Base-by-base conservation (phyloP, 2,797 vertebrate species). In the Microchirus variegatus region DNA sequence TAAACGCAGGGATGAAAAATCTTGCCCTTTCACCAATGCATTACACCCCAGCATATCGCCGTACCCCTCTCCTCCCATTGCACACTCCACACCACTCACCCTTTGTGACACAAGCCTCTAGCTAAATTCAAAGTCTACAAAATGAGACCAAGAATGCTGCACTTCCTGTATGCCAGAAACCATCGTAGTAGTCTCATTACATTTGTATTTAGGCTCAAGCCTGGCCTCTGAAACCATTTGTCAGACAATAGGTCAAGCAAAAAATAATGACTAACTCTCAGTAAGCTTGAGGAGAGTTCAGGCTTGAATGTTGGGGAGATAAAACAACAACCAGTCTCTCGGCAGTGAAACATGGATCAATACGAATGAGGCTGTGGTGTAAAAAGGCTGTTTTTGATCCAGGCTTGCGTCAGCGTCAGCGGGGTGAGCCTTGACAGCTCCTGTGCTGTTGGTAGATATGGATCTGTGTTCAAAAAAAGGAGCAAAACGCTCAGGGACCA, bases 1-100 rank as follows among this genome's bases (percentile, higher is more conserved):
- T 92, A 91, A 92, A 92, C 83, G 88, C 89, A 89, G 82, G 88
- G 91, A 90, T 90, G 88, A 91, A 89, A 89, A 89, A 90, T 90
- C 88, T 84, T 87, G 90, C 88, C 90, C 89, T 90, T 89, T 90
- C 84, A 81, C 84, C 87, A 83, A 80, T 88, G 85, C 84, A 90
- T 90, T 87, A 90, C 84, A 87, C 84, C 82, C 85, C 59, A 83
- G 82, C 85, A 87, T 84, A 87, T 86, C 85, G 76, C 86, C 66
- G 65, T 81, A 80, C 75, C 80, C 73, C 86, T 76, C 77, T 84
- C 73, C 78, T 80, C 78, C 83, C 70, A 72, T 78, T 65, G 76
- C 80, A 73, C 81, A 76, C 73, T 75, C 83, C 78, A 79, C 73
- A 87, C 87, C 86, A 83, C 82, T 92, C 88, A 80, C 83, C 88